A percentile compares a stretch with the other conserved stretches of the same genome.
Evolutionary conservation across 2,113 vertebrate genomes (phyloP).

Genomic region (Stigmatopora nigra): DNA sequence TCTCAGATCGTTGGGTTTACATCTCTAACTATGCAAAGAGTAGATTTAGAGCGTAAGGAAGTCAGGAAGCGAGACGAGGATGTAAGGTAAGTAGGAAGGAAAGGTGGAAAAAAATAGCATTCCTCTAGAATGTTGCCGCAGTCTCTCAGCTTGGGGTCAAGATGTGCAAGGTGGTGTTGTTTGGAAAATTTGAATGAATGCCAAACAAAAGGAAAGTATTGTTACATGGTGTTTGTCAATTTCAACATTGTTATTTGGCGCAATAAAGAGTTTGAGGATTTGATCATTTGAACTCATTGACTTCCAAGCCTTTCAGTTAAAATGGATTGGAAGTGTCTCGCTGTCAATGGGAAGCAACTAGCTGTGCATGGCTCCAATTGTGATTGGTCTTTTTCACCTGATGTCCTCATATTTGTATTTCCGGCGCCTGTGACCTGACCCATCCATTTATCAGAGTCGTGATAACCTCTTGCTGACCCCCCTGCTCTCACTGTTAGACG

Average conservation of each 20-base stretch:
- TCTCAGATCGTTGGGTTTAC: slow-evolving; percentile 19
- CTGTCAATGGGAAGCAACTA: background rate
- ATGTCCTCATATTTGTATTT: slow-evolving; percentile 28
- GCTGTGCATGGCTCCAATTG: background rate
- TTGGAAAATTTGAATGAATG: background rate
- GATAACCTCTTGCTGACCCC: slow-evolving; percentile 52
- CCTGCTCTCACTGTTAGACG: slow-evolving; percentile 48
- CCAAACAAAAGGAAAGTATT: background rate
- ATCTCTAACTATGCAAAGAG: slow-evolving; percentile 20
- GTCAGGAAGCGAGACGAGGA: slow-evolving; percentile 42
- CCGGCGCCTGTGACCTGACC: slow-evolving; percentile 37
- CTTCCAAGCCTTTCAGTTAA: too few species aligned
- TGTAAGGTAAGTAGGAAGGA: slow-evolving; percentile 44
- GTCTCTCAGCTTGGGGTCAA: slow-evolving; percentile 8
- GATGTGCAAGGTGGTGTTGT: background rate
- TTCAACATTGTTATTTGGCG: too few species aligned
- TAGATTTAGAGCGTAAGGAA: slow-evolving; percentile 29
- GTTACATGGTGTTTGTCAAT: too few species aligned
- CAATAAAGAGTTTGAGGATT: too few species aligned
- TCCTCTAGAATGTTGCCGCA: slow-evolving; percentile 21
- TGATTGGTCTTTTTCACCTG: slow-evolving; percentile 1
- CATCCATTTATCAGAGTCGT: slow-evolving; percentile 19
- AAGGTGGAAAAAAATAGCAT: slow-evolving; percentile 26
- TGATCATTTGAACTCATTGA: too few species aligned
- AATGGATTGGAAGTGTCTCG: too few species aligned